Percentiles rank a stretch among this genome's conserved stretches.
phyloP scores from a whole-genome alignment of 2,113 vertebrate species.

The Urocynchramus pylzowi region DNA sequence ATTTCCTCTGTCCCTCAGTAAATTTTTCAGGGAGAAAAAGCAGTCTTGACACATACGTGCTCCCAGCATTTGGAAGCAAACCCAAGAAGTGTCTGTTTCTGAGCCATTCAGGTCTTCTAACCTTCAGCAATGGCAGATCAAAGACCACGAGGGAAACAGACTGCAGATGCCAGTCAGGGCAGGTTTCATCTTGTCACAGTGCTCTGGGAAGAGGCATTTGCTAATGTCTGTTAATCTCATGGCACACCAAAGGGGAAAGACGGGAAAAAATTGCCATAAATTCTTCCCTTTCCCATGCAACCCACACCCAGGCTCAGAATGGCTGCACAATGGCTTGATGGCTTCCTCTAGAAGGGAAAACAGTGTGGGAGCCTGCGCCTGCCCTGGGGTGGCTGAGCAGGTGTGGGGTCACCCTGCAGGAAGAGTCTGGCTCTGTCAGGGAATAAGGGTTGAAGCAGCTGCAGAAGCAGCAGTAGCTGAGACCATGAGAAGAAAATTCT shows the following conservation, averaged over 20 bases:
- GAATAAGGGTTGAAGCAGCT: background rate
- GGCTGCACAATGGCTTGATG: background rate
- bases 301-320: background rate
- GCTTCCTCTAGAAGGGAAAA: background rate
- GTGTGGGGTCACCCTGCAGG: background rate
- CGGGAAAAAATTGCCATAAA: constrained; percentile 4
- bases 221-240: constrained; percentile 52
- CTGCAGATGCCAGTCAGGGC: constrained; percentile 51
- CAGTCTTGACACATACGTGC: background rate
- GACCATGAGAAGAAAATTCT: background rate
- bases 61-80: background rate
- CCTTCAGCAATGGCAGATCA: constrained; percentile 57
- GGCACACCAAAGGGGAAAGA: constrained; percentile 27
- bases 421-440: background rate
- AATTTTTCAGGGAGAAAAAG: background rate
- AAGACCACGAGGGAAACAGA: constrained; percentile 14
- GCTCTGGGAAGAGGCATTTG: constrained; percentile 34
- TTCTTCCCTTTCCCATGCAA: constrained; percentile 23
- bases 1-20: background rate
- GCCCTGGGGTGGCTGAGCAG: fast-evolving
- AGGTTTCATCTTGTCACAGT: constrained; percentile 36
- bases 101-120: constrained; percentile 25
- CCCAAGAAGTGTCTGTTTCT: background rate
- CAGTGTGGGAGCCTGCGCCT: background rate
- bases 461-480: background rate